Percentiles rank a stretch among this genome's conserved stretches.
Conservation (phyloP, 1,140 invertebrate species). For the Neomicropteryx cornuta region DNA sequence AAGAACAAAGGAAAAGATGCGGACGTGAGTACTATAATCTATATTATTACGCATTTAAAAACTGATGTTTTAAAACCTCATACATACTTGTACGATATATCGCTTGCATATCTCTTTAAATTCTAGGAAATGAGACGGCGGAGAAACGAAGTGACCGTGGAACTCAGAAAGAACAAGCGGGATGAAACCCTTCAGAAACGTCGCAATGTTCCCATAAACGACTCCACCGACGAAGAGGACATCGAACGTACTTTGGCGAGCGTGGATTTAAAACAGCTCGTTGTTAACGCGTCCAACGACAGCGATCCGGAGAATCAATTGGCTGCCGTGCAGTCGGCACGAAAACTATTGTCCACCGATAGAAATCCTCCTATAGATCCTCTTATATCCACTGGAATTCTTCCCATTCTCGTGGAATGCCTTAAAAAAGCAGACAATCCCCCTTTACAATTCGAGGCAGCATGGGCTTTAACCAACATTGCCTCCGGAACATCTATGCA, state of each 20-base stretch:
- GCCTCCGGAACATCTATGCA: constrained; percentile 94
- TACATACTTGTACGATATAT: background rate
- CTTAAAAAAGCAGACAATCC: constrained; percentile 80
- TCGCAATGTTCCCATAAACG: constrained; percentile 80
- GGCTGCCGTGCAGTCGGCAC: constrained; percentile 71
- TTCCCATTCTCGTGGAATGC: constrained; percentile 88
- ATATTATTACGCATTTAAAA: background rate
- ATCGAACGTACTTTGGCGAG: constrained; percentile 53
- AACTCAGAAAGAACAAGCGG: constrained; percentile 92
- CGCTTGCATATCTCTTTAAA: constrained; percentile 11
- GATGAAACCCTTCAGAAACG: constrained; percentile 93
- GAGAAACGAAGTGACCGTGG: constrained; percentile 90
- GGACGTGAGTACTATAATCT: constrained; percentile 75
- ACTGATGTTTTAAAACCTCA: background rate
- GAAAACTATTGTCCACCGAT: constrained; percentile 93
- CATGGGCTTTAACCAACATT: constrained; percentile 99
- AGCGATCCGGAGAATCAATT: constrained; percentile 63
- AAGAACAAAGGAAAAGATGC: constrained; percentile 97
- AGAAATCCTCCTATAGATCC: constrained; percentile 98
- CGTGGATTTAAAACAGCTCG: constrained; percentile 57
- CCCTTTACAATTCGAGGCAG: constrained; percentile 94
- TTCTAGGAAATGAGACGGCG: constrained; percentile 89
- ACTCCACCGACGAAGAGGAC: constrained; percentile 75
- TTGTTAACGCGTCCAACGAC: constrained; percentile 58
- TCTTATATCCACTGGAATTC: constrained; percentile 84